Conservation (phyloP, 2,797 vertebrate species). For the Hyperoplus lanceolatus region DNA sequence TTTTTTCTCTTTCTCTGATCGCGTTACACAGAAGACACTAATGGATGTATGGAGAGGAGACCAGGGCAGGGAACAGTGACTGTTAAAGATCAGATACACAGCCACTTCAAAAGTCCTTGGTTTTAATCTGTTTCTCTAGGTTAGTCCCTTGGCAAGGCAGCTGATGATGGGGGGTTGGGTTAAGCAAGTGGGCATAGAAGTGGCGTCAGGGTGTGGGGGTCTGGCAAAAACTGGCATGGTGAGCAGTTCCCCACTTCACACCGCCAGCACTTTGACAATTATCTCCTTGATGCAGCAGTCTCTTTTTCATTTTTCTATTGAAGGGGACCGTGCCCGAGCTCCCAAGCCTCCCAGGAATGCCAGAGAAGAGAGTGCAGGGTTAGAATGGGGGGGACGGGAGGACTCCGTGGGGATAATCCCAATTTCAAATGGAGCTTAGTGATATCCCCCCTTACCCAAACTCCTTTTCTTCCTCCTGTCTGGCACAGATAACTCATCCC, state of each 20-base stretch:
- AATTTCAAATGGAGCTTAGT: constrained; percentile 84
- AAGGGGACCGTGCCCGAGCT: constrained; percentile 60
- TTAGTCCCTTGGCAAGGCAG: constrained; percentile 48
- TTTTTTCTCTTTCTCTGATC: constrained; percentile 41
- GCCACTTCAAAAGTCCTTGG: constrained; percentile 59
- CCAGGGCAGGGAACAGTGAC: constrained; percentile 26
- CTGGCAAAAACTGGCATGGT: constrained; percentile 49
- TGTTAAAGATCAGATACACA: constrained; percentile 53
- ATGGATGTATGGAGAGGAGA: constrained; percentile 56
- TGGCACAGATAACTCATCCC: constrained; percentile 81
- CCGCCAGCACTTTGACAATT: constrained; percentile 75
- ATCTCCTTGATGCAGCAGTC: constrained; percentile 77
- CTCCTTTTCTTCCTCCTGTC: constrained; percentile 73
- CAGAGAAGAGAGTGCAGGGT: constrained; percentile 49
- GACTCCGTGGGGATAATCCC: constrained; percentile 81
- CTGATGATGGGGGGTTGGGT: constrained; percentile 21
- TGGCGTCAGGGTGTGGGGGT: constrained; percentile 39
- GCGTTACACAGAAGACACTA: constrained; percentile 49
- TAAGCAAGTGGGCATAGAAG: constrained; percentile 46
- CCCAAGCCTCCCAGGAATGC: constrained; percentile 75
- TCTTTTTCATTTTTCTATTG: constrained; percentile 56
- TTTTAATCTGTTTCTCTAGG: constrained; percentile 55
- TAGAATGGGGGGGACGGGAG: constrained; percentile 19
- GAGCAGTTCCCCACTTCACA: constrained; percentile 60
- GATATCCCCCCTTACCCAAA: constrained; percentile 67